phyloP scores from a whole-genome alignment of 1,140 invertebrate genomes.

The Bombus pyrosoma region DNA sequence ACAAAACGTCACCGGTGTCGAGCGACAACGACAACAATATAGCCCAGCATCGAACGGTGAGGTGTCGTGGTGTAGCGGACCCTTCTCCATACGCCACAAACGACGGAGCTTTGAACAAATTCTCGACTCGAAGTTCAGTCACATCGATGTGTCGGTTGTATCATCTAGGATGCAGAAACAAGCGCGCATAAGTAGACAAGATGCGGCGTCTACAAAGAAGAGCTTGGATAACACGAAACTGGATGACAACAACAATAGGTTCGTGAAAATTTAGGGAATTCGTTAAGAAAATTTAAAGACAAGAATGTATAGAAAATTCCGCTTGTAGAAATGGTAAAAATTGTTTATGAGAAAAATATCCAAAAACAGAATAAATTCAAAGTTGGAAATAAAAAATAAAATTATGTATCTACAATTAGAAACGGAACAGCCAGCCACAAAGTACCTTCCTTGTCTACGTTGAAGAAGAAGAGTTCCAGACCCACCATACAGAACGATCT shows the following conservation, averaged over 20 bases:
- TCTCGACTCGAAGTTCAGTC: constrained; percentile 24
- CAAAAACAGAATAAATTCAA: background rate
- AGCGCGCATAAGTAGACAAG: background rate
- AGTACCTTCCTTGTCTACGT: constrained; percentile 53
- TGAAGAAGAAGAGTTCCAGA: constrained; percentile 63
- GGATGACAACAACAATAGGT: constrained; percentile 73
- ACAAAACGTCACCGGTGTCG: constrained; percentile 26
- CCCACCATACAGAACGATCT: constrained; percentile 64
- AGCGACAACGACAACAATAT: constrained; percentile 18
- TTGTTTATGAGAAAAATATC: background rate
- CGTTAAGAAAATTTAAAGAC: background rate
- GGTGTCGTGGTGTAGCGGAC: constrained; percentile 37
- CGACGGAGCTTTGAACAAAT: constrained; percentile 67
- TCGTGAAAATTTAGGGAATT: constrained; percentile 16
- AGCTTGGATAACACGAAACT: constrained; percentile 48
- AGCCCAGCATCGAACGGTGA: background rate
- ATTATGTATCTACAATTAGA: constrained; percentile 21
- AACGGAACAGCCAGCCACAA: constrained; percentile 39
- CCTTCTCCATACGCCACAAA: constrained; percentile 49
- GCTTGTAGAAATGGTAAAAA: background rate
- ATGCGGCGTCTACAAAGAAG: background rate
- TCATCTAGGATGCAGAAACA: constrained; percentile 55
- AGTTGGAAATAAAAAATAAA: background rate
- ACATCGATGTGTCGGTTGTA: constrained; percentile 35
- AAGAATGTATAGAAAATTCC: background rate